Conservation (phyloP, 2,113 vertebrate genomes). For the Polyodon spathula region DNA sequence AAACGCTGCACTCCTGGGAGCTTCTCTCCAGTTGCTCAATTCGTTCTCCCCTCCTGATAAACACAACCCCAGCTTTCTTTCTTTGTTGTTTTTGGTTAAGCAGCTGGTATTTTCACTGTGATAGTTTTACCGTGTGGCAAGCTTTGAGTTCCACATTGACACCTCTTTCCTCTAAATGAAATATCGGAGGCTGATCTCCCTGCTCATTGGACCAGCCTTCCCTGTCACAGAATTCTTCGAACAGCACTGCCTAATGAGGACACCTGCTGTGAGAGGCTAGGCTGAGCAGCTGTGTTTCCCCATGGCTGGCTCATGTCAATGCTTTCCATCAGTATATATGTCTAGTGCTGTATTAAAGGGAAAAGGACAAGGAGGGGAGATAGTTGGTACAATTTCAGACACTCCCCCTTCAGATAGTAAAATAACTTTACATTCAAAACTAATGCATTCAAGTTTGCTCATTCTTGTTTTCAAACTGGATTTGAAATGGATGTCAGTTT, state of each 20-base stretch:
- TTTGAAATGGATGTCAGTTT: too few species aligned
- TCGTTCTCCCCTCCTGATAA: background rate
- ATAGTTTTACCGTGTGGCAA: constrained; percentile 27
- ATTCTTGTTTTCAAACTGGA: too few species aligned
- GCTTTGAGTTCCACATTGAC: background rate
- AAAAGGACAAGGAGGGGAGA: too few species aligned
- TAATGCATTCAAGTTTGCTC: too few species aligned
- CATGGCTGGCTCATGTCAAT: constrained; percentile 41
- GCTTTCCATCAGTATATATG: constrained; percentile 31
- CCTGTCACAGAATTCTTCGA: constrained; percentile 25
- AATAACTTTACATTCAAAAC: too few species aligned
- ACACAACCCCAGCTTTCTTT: background rate
- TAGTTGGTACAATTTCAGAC: too few species aligned
- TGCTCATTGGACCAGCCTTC: background rate
- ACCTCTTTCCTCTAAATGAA: constrained; percentile 4
- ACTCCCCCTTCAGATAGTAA: too few species aligned
- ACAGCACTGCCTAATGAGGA: constrained; percentile 24
- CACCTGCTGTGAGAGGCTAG: constrained; percentile 30
- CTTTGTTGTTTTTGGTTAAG: constrained; percentile 12
- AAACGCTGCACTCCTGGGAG: constrained; percentile 14
- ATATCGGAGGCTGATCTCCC: background rate
- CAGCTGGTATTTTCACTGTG: constrained; percentile 21
- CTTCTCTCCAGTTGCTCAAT: constrained; percentile 3
- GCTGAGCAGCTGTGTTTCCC: constrained; percentile 39
- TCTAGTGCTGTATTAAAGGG: constrained; percentile 32